These are phyloP conservation scores for Cuniculus paca DNA, from an alignment of 2,797 vertebrate species.

Conservation along the genomic window DNA sequence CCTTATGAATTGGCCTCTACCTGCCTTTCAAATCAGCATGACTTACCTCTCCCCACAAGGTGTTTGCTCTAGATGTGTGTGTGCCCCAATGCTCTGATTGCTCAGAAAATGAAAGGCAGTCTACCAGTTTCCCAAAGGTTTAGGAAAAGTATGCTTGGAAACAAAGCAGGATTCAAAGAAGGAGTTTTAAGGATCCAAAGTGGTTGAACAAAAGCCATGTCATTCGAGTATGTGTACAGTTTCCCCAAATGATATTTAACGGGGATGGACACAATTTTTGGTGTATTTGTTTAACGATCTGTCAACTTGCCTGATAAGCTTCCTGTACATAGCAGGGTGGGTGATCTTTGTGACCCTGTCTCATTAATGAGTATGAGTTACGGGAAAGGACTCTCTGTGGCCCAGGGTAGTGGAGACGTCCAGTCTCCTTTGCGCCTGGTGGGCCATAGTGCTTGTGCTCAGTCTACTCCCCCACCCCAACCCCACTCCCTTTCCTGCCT, in stretches of 20 bases:
- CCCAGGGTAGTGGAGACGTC: conserved; percentile 49
- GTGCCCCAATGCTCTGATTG: background rate
- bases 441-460: background rate
- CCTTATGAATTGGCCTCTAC: conserved; percentile 71
- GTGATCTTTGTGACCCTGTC: conserved; percentile 60
- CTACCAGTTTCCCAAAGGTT: background rate
- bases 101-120: conserved; percentile 33
- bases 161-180: background rate
- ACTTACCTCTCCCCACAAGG: conserved; percentile 74
- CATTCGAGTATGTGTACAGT: background rate
- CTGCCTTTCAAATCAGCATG: conserved; percentile 80
- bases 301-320: conserved; percentile 44
- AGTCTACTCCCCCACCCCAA: background rate
- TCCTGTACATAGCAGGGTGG: background rate
- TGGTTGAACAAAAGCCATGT: background rate
- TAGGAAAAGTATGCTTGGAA: background rate
- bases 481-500: background rate
- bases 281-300: conserved; percentile 4
- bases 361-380: conserved; percentile 69
- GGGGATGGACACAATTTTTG: background rate
- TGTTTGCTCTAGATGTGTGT: background rate
- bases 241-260: conserved; percentile 24
- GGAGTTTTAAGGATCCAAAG: background rate
- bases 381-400: conserved; percentile 62
- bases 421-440: conserved; percentile 68